These are phyloP conservation scores for Rhadina sibilatrix DNA, from an alignment of 2,113 vertebrate genomes.

Conservation along the genomic window DNA sequence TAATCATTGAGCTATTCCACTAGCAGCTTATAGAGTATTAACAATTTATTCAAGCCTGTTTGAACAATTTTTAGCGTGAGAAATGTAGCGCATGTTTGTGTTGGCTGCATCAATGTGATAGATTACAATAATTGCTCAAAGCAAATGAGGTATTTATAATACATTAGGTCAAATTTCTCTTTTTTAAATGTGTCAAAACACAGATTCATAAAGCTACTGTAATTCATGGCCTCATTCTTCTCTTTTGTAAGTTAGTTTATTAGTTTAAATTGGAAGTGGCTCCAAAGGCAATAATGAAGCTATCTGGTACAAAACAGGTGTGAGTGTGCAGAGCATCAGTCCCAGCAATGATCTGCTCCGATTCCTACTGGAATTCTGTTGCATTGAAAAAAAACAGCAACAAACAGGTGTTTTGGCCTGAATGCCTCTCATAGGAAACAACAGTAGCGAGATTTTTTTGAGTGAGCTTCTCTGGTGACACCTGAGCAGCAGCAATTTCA, in stretches of 20 bases:
- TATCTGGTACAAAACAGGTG: neutral
- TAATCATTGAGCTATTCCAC: conserved; percentile 10
- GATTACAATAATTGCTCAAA: conserved; percentile 41
- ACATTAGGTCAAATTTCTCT: conserved; percentile 9
- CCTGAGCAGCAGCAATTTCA: neutral
- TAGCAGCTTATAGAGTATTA: conserved; percentile 17
- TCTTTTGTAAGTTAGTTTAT: neutral
- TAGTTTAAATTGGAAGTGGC: neutral
- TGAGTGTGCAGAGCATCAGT: neutral
- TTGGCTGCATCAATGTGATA: conserved; percentile 34
- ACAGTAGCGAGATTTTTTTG: neutral
- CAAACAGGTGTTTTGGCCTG: neutral
- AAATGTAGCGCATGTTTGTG: neutral
- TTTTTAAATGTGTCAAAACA: conserved; percentile 10
- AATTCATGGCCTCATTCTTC: neutral
- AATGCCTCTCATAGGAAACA: neutral
- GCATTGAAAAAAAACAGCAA: neutral
- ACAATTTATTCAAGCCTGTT: conserved; percentile 38
- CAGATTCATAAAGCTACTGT: neutral
- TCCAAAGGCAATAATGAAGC: neutral
- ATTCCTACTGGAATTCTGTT: neutral
- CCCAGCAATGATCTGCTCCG: neutral
- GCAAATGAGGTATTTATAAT: conserved; percentile 42
- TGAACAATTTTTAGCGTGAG: neutral
- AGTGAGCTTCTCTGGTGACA: neutral